Evolutionary conservation across 2,888 invertebrate genomes (phyloP).

Genomic region (Dromius quadrimaculatus): DNA sequence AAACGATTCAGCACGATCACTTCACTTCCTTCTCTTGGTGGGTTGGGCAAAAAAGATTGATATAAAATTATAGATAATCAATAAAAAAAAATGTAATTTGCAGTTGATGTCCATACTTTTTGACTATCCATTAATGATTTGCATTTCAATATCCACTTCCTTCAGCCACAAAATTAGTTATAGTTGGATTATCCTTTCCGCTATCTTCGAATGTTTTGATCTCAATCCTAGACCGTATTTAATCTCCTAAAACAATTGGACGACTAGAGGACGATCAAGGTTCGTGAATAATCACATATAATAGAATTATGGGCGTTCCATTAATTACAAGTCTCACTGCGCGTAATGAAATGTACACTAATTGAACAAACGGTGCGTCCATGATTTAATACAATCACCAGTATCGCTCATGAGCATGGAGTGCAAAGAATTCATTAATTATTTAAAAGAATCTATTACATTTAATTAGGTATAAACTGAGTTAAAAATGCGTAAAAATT

Average conservation of each 20-base stretch:
- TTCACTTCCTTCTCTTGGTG: no score
- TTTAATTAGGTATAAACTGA: slow-evolving; percentile 23
- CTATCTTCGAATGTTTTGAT: background rate
- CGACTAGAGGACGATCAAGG: slow-evolving; percentile 18
- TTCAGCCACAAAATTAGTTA: no score
- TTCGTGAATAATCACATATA: slow-evolving; percentile 2
- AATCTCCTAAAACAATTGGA: background rate
- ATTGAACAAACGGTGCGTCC: slow-evolving; percentile 31
- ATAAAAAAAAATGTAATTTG: no score
- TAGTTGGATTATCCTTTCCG: slow-evolving; percentile 12
- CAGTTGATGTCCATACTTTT: no score
- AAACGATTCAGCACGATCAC: no score
- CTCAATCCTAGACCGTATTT: background rate
- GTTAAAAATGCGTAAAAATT: slow-evolving; percentile 17
- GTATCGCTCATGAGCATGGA: background rate
- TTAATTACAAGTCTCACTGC: slow-evolving; percentile 32
- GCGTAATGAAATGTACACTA: slow-evolving; percentile 32
- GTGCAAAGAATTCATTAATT: slow-evolving; percentile 14
- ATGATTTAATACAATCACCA: slow-evolving; percentile 24
- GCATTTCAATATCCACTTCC: no score
- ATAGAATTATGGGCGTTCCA: slow-evolving; percentile 28
- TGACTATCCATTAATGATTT: no score
- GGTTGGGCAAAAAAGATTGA: no score
- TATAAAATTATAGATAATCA: no score
- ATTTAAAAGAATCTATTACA: slow-evolving; percentile 26